These are phyloP conservation scores for Adelphocoris suturalis DNA, from an alignment of 2,888 invertebrate species.

Conservation along the genomic window DNA sequence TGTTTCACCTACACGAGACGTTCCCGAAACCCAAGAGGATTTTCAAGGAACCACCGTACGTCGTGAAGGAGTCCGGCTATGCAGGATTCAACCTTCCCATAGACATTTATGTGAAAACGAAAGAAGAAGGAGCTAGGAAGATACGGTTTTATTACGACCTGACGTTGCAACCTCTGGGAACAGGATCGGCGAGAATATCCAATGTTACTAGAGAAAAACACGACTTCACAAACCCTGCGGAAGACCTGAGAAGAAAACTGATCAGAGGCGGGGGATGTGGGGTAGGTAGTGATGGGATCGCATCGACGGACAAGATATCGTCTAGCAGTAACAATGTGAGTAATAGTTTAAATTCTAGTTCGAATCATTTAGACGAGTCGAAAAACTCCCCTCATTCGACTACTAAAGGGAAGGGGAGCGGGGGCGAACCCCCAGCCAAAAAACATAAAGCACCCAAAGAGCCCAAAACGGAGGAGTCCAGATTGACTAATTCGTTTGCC, in stretches of 20 bases:
- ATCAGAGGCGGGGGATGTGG: conserved; percentile 89
- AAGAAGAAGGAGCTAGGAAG: conserved; percentile 91
- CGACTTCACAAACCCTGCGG: conserved; percentile 90
- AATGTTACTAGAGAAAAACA: conserved; percentile 89
- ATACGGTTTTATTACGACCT: conserved; percentile 92
- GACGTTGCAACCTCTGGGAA: conserved; percentile 87
- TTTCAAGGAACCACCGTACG: conserved; percentile 93
- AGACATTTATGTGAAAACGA: conserved; percentile 92
- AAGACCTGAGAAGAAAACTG: conserved; percentile 92
- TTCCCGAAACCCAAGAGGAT: conserved; percentile 95
- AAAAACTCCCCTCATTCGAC: conserved; percentile 71
- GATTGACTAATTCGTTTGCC: conserved; percentile 84
- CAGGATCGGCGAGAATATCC: conserved; percentile 84
- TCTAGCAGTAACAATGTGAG: conserved; percentile 61
- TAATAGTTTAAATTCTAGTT: conserved; percentile 50
- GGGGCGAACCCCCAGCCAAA: conserved; percentile 68
- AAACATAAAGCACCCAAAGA: conserved; percentile 79
- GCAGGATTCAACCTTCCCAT: conserved; percentile 95
- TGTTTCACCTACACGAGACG: conserved; percentile 87
- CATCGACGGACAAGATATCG: conserved; percentile 49
- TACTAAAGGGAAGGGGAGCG: conserved; percentile 58
- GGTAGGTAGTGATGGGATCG: conserved; percentile 73
- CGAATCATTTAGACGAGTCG: conserved; percentile 70
- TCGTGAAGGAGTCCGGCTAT: conserved; percentile 95
- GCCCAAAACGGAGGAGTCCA: conserved; percentile 80